phyloP scores from a whole-genome alignment of 2,113 vertebrate genomes.

The Axis porcinus region DNA sequence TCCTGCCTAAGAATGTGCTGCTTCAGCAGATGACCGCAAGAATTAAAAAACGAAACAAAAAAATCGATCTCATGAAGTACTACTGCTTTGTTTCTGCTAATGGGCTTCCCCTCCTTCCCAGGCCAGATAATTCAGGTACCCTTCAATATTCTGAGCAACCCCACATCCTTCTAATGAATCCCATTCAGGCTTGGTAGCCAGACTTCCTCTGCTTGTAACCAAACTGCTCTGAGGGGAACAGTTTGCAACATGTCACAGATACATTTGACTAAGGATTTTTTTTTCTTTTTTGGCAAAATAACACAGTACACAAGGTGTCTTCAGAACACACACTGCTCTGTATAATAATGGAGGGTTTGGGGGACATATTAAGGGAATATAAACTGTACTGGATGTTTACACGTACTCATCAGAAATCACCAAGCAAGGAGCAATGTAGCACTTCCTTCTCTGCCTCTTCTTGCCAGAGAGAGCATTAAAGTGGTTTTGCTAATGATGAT shows the following conservation, averaged over 20 bases:
- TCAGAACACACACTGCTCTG: not conserved
- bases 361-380: not conserved
- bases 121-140: not conserved
- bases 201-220: not conserved
- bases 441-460: not conserved
- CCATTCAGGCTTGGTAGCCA: not conserved
- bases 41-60: not conserved
- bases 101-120: not conserved
- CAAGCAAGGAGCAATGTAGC: not conserved
- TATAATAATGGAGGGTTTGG: not conserved
- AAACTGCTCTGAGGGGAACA: not conserved
- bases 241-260: not conserved
- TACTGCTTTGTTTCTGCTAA: not conserved
- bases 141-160: not conserved
- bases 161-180: not conserved
- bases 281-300: not conserved
- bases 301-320: not conserved
- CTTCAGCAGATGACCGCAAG: not conserved
- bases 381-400: not conserved
- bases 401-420: not conserved
- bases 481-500: not conserved
- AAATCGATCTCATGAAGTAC: not conserved
- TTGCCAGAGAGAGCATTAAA: not conserved
- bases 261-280: not conserved
- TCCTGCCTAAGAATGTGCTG: not conserved